These are phyloP conservation scores for Chiloscyllium punctatum DNA, from an alignment of 2,797 vertebrate genomes.

Conservation along the genomic window DNA sequence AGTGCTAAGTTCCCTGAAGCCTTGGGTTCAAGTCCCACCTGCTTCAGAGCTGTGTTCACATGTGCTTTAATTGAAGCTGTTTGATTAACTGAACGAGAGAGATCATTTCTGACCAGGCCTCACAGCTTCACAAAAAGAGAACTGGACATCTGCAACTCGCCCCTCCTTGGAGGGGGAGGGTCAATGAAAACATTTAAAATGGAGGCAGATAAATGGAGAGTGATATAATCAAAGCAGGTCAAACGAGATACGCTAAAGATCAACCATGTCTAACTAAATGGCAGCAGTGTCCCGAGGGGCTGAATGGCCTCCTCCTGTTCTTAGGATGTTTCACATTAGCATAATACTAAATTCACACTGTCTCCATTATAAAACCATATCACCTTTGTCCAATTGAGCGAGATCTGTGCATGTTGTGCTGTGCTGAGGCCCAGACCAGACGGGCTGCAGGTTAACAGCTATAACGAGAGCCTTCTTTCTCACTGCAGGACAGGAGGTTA, in stretches of 20 bases:
- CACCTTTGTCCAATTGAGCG: not conserved
- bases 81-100: not conserved
- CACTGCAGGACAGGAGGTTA: too few species aligned
- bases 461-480: too few species aligned
- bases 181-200: not conserved
- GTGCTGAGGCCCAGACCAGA: not conserved
- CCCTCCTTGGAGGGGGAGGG: not conserved
- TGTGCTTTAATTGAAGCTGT: not conserved
- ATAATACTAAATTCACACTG: not conserved
- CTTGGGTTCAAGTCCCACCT: too few species aligned
- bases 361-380: not conserved
- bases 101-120: not conserved
- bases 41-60: too few species aligned
- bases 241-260: not conserved
- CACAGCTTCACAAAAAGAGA: not conserved
- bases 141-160: not conserved
- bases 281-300: not conserved
- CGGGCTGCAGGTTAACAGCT: not conserved
- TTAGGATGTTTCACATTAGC: not conserved
- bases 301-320: not conserved
- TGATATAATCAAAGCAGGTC: not conserved
- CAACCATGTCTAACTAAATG: not conserved
- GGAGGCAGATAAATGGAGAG: not conserved
- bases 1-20: too few species aligned
- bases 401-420: not conserved